Evolutionary conservation across 2,797 vertebrate genomes (phyloP).

Genomic region (Pangasius macronema): DNA sequence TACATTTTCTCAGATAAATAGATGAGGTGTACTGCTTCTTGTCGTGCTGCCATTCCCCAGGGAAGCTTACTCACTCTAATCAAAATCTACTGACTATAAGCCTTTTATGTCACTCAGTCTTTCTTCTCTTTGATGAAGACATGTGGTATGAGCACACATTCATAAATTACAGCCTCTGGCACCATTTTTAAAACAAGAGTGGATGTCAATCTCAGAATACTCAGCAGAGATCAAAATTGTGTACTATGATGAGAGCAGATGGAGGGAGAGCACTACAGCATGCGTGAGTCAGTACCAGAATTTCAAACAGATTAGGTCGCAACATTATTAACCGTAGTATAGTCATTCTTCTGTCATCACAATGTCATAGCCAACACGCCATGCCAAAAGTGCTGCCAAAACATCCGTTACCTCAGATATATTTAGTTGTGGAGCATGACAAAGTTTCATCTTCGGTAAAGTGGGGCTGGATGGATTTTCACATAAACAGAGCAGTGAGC

Average conservation of each 20-base stretch:
- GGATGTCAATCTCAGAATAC: conserved; percentile 38
- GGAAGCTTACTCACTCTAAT: conserved; percentile 32
- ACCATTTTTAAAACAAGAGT: conserved; percentile 2
- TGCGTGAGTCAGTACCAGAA: background rate
- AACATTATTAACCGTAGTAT: background rate
- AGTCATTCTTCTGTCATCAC: conserved; percentile 3
- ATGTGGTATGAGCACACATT: conserved; percentile 29
- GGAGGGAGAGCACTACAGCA: background rate
- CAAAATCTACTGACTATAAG: conserved; percentile 25
- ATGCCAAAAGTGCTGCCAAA: background rate
- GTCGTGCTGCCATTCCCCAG: background rate
- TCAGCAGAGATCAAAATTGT: conserved; percentile 7
- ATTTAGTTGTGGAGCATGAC: background rate
- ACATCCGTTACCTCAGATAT: background rate
- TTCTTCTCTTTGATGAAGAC: conserved; percentile 34
- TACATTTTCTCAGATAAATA: conserved; percentile 17
- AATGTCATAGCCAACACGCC: background rate
- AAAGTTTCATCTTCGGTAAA: conserved; percentile 26
- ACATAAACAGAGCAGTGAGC: conserved; percentile 58
- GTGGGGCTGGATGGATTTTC: conserved; percentile 32
- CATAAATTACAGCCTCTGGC: conserved; percentile 26
- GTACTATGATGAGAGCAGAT: conserved; percentile 23
- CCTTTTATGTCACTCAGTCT: conserved; percentile 16
- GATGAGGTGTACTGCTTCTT: conserved; percentile 16
- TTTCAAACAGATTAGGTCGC: conserved; percentile 10